Percentiles rank a stretch among this genome's conserved stretches.
phyloP scores from a whole-genome alignment of 2,888 invertebrate species.

The Microdon myrmicae region DNA sequence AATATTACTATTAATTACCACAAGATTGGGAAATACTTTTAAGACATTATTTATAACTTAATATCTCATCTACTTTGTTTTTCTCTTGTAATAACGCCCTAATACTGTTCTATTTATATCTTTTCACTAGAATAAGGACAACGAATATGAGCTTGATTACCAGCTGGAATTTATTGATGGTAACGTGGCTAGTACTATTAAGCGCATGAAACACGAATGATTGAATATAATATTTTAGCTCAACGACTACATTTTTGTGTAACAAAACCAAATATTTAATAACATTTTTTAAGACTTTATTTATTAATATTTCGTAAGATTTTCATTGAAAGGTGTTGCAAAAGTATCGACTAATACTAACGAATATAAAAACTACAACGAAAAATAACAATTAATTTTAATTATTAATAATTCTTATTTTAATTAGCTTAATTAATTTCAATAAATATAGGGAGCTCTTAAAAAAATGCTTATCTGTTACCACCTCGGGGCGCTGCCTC shows the following conservation, averaged over 20 bases:
- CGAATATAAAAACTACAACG: background rate
- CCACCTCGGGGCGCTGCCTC: too few relatives aligned
- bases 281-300: background rate
- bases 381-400: slow-evolving; percentile 11
- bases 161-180: slow-evolving; percentile 63
- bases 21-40: background rate
- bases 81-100: background rate
- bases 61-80: background rate
- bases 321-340: too few relatives aligned
- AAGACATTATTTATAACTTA: background rate
- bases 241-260: background rate
- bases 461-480: too few relatives aligned
- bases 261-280: slow-evolving; percentile 5
- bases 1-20: too few relatives aligned
- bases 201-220: slow-evolving; percentile 65
- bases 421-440: too few relatives aligned
- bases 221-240: slow-evolving; percentile 38
- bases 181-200: slow-evolving; percentile 53
- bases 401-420: slow-evolving; percentile 15
- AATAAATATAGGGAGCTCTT: too few relatives aligned
- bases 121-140: slow-evolving; percentile 59
- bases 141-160: slow-evolving; percentile 64
- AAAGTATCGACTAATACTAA: background rate
- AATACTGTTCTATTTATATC: background rate
- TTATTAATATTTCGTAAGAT: too few relatives aligned